Base-by-base conservation (phyloP, 2,113 vertebrate genomes). In the Otocyon megalotis region DNA sequence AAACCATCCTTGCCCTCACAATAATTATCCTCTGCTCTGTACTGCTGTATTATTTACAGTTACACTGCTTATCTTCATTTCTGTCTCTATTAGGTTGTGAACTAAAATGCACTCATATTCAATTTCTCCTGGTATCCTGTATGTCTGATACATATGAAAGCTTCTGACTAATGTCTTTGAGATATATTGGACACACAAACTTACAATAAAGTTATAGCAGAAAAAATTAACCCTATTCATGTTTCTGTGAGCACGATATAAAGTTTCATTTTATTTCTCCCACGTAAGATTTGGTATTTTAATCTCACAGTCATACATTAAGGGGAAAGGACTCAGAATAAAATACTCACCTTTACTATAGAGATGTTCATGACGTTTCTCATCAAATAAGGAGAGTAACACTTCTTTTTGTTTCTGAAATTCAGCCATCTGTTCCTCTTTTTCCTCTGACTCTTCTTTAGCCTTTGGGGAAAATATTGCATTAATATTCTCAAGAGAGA, bases 361-460 rank as follows among this genome's bases (percentile, higher is more conserved):
- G 20, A 99, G 99, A 96, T 99, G 99, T 22, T 99, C 99, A 0
- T 99, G 99, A 13, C 99, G 99, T 92, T 99, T 99, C 97, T 99
- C 99, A 97, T 99, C 99, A 97, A 99, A 99, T 93, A 99, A 98
- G 0, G 99, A 99, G 9, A 99, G 97, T 43, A 99, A 98, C 65
- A 99, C 24, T 24, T 99, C 99, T 84, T 94, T 99, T 97, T 99
- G 99, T 93, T 99, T 99, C 92, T 98, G 98, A 97, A 99, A 98
- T 96, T 99, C 99, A 24, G 96, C 98, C 98, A 99, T 62, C 87
- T 99, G 91, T 30, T 99, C 99, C 96, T 99, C 99, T 98, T 99
- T 99, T 80, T 99, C 99, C 97, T 99, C 99, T 1, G 99, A 99
- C 48, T 99, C 99, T 92, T 98, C 77, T 95, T 99, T 99, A 77